Evolutionary conservation across 2,797 vertebrate genomes (phyloP), one percentile per base, ranked within the genome.

Genomic region (Streptopelia turtur): DNA sequence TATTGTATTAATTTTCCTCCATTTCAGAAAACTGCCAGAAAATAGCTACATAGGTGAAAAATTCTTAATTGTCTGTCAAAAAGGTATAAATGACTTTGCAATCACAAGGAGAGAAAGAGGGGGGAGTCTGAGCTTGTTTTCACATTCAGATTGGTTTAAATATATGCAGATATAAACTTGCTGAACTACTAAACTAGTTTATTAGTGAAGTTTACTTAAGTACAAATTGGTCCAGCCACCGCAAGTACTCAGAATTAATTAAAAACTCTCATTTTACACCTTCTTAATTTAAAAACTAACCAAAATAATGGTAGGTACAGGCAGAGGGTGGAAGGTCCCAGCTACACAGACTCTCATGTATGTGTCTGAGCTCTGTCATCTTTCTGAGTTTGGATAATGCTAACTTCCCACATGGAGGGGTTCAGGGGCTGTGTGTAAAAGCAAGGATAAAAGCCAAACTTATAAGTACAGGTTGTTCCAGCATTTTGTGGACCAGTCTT

Each of bases 1-100:
- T 86, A 65, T 68, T 69, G 83, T 45, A 83, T 92, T 87, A 89
- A 41, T 83, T 94, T 28, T 49, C 30, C 4, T 96, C 37, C 7
- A 16, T 86, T 94, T 92, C 63, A 89, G 64, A 65, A 37, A 63
- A 77, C n/a, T 90, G 70, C 31, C 75, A 94, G 65, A 95, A 97
- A 95, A 43, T 27, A 79, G 24, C 45, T 80, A 15, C 41, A 10
- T 21, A 74, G n/a, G 6, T 83, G 79, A 59, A 72, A 20, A 88
- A 50, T 39, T 81, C 50, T 33, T 70, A 64, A 39, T 21, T 87
- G 27, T 74, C 45, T 68, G 12, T 91, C 61, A 91, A 47, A 35
- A 82, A 80, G 61, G 31, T 45, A 63, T 56, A 85, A 94, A 87
- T 77, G 18, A 70, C 21, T 80, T 66, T 10, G 27, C 74, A 50